Base-by-base conservation (phyloP, 2,888 invertebrate species). In the Unio delphinus region DNA sequence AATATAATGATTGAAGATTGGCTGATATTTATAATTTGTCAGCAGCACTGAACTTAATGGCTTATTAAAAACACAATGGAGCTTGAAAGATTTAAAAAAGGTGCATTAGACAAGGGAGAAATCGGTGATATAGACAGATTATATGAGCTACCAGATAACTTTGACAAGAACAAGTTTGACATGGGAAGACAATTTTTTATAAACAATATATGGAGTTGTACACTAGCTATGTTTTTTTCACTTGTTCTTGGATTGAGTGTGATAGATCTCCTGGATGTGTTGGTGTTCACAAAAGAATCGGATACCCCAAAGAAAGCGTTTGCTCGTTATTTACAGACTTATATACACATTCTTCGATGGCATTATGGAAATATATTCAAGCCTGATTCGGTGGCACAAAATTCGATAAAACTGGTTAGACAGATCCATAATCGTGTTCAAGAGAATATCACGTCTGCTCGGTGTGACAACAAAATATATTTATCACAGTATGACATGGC, bases 401-500 rank as follows among this genome's bases (percentile, higher is more conserved):
- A 87, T 55, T 92, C 92, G 54, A 86, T 92, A 2, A 79, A 84
- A 57, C 65, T 73, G 1, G 92, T 92, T 0, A 89, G 91, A 23
- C 81, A 77, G 20, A 86, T 91, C 81, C 92, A 92, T 73, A 93
- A 93, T 59, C 90, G 92, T 28, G 90, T 91, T 74, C 90, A 92
- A 55, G 86, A 86, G 15, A 87, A 90, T 18, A 80, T 91, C 78
- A 68, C 69, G 3, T 57, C 67, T 0, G 67, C 69, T 45, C 69
- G 80, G 5, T 45, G 45, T 18, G 90, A 90, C 0, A 90, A 92
- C 8, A 64, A 28, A 28, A 61, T 80, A 11, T 90, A 91, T 57
- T 93, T 96, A 56, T 93, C 94, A 0, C 97, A 97, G 88, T 92
- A 94, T 77, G 96, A 96, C 87, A 93, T 97, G 92, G 94, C 94